Evolutionary conservation across 2,113 vertebrate genomes (phyloP).

Genomic region (Nycticorax nycticorax): DNA sequence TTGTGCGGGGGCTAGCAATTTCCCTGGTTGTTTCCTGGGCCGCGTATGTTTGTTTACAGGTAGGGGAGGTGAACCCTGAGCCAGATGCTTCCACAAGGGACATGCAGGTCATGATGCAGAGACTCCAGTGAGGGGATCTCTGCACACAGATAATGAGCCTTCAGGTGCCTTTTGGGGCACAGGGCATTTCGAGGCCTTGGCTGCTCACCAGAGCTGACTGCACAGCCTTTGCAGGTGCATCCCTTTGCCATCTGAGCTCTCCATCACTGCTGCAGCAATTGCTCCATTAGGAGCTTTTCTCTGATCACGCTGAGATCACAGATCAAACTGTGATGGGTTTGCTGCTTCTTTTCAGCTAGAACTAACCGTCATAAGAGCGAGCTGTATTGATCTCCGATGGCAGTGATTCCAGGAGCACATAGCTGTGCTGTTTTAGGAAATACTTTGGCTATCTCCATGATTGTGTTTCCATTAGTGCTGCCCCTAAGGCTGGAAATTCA

Average conservation of each 20-base stretch:
- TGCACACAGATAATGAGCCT: background rate
- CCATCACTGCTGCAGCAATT: background rate
- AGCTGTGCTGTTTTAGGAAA: background rate
- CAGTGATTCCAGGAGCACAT: background rate
- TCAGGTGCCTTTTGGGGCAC: background rate
- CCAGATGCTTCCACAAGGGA: background rate
- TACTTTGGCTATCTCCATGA: background rate
- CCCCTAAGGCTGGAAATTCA: background rate
- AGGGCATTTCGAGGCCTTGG: background rate
- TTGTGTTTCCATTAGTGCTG: background rate
- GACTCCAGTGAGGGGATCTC: background rate
- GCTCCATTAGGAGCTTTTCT: background rate
- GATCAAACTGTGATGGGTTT: background rate
- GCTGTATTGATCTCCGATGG: background rate
- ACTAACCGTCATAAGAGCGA: background rate
- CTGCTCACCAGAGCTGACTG: background rate
- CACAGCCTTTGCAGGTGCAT: background rate
- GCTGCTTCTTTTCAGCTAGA: constrained; percentile 8
- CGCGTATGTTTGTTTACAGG: background rate
- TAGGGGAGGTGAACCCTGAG: background rate
- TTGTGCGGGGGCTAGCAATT: background rate
- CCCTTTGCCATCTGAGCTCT: background rate
- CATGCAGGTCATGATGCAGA: background rate
- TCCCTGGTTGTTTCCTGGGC: background rate
- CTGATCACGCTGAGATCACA: background rate